phyloP scores from a whole-genome alignment of 2,797 vertebrate species.

The Sphenodon punctatus region DNA sequence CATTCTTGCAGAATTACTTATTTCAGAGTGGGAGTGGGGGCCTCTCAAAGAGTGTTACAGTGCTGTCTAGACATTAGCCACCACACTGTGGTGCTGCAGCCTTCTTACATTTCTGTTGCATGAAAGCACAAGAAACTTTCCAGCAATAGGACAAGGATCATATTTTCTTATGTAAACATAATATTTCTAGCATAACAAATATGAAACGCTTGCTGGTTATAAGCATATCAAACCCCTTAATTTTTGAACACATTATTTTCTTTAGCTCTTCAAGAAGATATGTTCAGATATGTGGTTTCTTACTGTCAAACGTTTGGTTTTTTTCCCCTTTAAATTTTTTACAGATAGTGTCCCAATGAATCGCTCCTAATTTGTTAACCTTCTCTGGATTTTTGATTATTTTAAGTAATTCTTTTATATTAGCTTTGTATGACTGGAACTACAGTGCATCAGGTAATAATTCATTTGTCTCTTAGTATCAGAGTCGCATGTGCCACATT shows the following conservation, averaged over 20 bases:
- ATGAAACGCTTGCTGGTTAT: background rate
- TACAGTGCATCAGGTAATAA: slow-evolving; percentile 71
- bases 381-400: slow-evolving; percentile 74
- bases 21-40: background rate
- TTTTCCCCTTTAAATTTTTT: slow-evolving; percentile 7
- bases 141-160: background rate
- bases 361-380: slow-evolving; percentile 73
- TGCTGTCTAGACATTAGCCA: background rate
- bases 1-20: background rate
- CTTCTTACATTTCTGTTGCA: background rate
- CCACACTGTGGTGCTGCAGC: slow-evolving; percentile 63
- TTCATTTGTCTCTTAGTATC: background rate
- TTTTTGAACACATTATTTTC: background rate
- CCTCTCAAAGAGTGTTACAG: background rate
- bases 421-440: slow-evolving; percentile 72
- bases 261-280: background rate
- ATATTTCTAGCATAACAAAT: background rate
- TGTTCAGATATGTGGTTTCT: background rate
- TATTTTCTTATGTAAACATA: background rate
- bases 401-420: slow-evolving; percentile 73
- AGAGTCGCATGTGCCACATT: no score
- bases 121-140: background rate
- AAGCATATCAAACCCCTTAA: background rate
- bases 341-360: slow-evolving; percentile 73
- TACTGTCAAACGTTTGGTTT: background rate